Percentiles rank a stretch among this genome's conserved stretches.
phyloP scores from a whole-genome alignment of 2,797 vertebrate genomes.

The Lagodon rhomboides region DNA sequence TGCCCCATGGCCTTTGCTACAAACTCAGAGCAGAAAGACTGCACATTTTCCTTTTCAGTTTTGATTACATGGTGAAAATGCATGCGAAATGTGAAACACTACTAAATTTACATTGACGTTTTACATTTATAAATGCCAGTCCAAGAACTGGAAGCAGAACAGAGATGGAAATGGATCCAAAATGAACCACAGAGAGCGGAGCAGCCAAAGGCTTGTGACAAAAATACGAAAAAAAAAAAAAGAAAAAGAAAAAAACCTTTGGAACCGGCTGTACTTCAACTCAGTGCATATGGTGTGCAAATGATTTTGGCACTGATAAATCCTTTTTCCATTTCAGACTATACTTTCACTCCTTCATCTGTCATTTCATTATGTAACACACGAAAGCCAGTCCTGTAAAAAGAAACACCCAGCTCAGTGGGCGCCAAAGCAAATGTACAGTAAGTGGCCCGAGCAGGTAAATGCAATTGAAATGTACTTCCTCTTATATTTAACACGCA shows the following conservation, averaged over 20 bases:
- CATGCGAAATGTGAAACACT: conserved; percentile 40
- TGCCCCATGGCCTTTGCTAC: conserved; percentile 13
- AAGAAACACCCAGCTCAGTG: conserved; percentile 20
- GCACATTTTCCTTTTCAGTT: conserved; percentile 18
- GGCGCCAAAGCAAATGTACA: conserved; percentile 65
- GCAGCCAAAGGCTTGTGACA: conserved; percentile 57
- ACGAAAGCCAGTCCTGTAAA: conserved; percentile 25
- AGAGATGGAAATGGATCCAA: conserved; percentile 52
- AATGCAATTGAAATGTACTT: conserved; percentile 49
- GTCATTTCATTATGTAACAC: conserved; percentile 61
- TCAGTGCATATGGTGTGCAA: conserved; percentile 51
- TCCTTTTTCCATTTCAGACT: conserved; percentile 58
- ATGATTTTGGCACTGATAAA: conserved; percentile 56
- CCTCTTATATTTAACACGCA: conserved; percentile 36
- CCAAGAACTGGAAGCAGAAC: conserved; percentile 55
- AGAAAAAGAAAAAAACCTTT: conserved; percentile 43
- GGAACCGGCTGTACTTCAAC: conserved; percentile 55
- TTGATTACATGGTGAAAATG: conserved; percentile 40
- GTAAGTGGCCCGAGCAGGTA: conserved; percentile 48
- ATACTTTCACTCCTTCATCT: conserved; percentile 45
- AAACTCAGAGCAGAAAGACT: conserved; percentile 12
- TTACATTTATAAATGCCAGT: conserved; percentile 36
- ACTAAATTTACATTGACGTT: conserved; percentile 30
- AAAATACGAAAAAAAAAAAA: conserved; percentile 50
- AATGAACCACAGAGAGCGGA: conserved; percentile 40